phyloP scores from a whole-genome alignment of 2,797 vertebrate species.

The Mus spretus region DNA sequence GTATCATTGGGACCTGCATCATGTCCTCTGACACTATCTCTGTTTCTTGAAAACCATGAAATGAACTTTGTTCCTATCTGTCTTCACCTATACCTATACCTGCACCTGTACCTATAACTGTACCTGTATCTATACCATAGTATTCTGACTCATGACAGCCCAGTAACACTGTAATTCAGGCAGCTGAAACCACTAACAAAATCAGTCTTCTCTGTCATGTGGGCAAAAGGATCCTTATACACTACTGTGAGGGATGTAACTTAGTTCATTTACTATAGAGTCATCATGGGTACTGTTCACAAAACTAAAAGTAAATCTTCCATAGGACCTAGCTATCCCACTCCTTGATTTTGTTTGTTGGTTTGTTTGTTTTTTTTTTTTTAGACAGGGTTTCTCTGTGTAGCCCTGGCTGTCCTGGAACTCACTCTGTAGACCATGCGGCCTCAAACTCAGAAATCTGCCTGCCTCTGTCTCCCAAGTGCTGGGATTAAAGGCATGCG shows the following conservation, averaged over 20 bases:
- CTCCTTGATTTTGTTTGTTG: neutral
- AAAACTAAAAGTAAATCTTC: neutral
- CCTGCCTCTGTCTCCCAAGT: no score
- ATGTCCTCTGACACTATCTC: neutral
- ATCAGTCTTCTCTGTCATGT: neutral
- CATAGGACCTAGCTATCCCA: neutral
- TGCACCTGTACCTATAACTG: neutral
- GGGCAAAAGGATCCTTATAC: neutral
- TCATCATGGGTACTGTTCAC: neutral
- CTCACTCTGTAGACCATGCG: no score
- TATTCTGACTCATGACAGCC: neutral
- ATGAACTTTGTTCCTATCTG: neutral
- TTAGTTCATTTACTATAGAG: neutral
- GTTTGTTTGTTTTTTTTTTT: no score
- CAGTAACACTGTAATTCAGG: neutral
- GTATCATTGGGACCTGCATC: neutral
- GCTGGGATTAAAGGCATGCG: no score
- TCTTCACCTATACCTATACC: neutral
- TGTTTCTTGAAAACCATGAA: neutral
- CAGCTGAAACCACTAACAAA: neutral
- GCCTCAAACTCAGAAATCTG: no score
- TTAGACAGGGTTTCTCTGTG: no score
- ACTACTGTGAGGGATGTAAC: neutral
- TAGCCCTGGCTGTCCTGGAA: no score
- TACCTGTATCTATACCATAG: neutral